A percentile compares a stretch with the other conserved stretches of the same genome.
Evolutionary conservation across 2,113 vertebrate species (phyloP).

Genomic region (Embiotoca jacksoni): DNA sequence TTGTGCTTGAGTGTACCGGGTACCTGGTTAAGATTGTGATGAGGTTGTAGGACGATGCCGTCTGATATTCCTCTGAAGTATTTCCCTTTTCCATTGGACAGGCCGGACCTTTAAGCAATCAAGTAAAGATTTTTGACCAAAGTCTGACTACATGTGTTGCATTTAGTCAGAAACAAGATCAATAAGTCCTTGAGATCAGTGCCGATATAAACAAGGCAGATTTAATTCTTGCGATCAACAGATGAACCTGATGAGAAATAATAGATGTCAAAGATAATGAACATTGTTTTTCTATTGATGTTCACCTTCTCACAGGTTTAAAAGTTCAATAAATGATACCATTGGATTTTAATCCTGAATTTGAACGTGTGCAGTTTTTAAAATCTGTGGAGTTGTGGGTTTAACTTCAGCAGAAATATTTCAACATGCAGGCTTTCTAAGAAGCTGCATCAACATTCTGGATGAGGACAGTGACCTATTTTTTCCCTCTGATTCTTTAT

Average conservation of each 20-base stretch:
- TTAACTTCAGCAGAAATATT: conserved; percentile 4
- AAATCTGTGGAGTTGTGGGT: not conserved
- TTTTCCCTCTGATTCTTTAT: not conserved
- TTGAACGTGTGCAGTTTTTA: not conserved
- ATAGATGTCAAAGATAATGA: too few relatives aligned
- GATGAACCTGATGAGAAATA: not conserved
- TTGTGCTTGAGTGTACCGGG: too few relatives aligned
- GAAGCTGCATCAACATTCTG: not conserved
- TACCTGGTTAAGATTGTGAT: conserved; percentile 80
- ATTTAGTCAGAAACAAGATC: conserved; percentile 22
- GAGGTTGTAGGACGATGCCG: conserved; percentile 81
- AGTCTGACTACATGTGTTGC: not conserved
- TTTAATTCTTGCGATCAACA: not conserved
- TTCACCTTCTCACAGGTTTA: too few relatives aligned
- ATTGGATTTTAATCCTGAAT: not conserved
- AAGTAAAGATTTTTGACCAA: conserved; percentile 3
- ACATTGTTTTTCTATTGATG: too few relatives aligned
- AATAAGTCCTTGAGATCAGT: conserved; percentile 5
- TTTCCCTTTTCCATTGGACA: conserved; percentile 75
- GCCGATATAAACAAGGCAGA: not conserved
- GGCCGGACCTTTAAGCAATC: conserved; percentile 63
- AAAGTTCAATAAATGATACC: too few relatives aligned
- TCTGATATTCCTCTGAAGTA: conserved; percentile 70
- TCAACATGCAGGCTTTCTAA: not conserved
- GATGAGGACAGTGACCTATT: not conserved